Evolutionary conservation across 2,797 vertebrate genomes (phyloP), one percentile per base, ranked within the genome.

Genomic region (Kryptolebias ocellatus): DNA sequence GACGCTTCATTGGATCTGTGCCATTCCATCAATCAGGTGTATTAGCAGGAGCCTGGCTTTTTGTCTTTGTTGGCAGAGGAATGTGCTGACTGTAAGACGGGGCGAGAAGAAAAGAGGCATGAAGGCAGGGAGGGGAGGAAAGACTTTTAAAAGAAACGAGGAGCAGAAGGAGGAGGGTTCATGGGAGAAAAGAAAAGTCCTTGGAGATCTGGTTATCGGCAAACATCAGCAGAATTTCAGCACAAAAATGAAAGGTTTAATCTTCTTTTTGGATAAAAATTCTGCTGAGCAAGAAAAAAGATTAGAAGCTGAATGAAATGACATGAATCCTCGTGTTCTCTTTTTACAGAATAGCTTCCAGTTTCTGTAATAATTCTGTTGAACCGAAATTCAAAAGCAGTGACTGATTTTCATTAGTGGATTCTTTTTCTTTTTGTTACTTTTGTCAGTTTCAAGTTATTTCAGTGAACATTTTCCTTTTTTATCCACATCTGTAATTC

Each of bases 171-270:
- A 65, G 31, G 24, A 60, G 45, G 56, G 58, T 20, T 16, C 55
- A 17, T 14, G 59, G 61, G 61, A 78, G 39, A 64, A 59, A 17
- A 50, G 18, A 49, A 78, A 42, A 69, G 67, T 81, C 80, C 76
- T 61, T 17, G 0, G 69, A 80, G 86, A 87, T 76, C 54, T 88
- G 88, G 84, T 88, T 84, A 90, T 87, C 78, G 84, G 53, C 59
- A 65, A 52, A 51, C 73, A 62, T 88, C 89, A 90, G 90, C 86
- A 74, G 67, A 72, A 79, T 90, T 78, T 80, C 66, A 72, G 70
- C 55, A 71, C 74, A 73, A 80, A 81, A 83, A 87, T 78, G 67
- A 80, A 84, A 66, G 47, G 5, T 17, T 60, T 60, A 78, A 80
- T 83, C 78, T 82, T 62, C 81, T 83, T 60, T 74, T 83, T 79